These are phyloP conservation scores for Paratilapia polleni DNA, from an alignment of 2,113 vertebrate genomes.

Conservation along the genomic window DNA sequence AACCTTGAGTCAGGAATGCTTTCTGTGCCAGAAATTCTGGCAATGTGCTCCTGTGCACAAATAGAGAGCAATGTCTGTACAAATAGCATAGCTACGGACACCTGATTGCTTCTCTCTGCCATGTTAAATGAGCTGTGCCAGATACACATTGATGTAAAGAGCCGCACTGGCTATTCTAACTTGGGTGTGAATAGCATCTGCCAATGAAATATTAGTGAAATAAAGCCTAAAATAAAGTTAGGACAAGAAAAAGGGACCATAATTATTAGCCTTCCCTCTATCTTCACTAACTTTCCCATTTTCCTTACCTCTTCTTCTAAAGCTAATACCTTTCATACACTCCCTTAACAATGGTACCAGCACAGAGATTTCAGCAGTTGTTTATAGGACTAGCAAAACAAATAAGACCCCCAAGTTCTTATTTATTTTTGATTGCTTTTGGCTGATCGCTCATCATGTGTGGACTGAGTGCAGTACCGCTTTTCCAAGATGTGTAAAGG, in stretches of 20 bases:
- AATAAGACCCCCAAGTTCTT: not conserved
- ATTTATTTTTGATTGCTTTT: not conserved
- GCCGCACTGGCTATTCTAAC: not conserved
- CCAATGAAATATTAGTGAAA: constrained; percentile 3
- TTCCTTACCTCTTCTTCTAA: not conserved
- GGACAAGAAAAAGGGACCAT: too few species aligned
- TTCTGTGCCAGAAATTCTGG: not conserved
- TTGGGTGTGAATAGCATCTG: not conserved
- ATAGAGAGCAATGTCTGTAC: too few species aligned
- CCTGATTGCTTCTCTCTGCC: not conserved
- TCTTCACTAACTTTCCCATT: not conserved
- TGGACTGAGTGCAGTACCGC: constrained; percentile 61
- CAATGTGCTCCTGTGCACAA: not conserved
- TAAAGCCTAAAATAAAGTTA: not conserved
- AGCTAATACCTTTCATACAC: not conserved
- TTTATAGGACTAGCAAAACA: not conserved
- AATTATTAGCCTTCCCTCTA: too few species aligned
- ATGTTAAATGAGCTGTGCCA: not conserved
- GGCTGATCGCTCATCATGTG: not conserved
- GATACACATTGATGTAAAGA: not conserved
- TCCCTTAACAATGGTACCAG: not conserved
- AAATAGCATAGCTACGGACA: not conserved
- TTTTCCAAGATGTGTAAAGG: constrained; percentile 86
- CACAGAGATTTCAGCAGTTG: not conserved
- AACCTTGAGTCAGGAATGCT: not conserved